A percentile compares a stretch with the other conserved stretches of the same genome.
These are phyloP conservation scores for Ardeotis arabs DNA, from an alignment of 2,113 vertebrate species.

Conservation along the genomic window DNA sequence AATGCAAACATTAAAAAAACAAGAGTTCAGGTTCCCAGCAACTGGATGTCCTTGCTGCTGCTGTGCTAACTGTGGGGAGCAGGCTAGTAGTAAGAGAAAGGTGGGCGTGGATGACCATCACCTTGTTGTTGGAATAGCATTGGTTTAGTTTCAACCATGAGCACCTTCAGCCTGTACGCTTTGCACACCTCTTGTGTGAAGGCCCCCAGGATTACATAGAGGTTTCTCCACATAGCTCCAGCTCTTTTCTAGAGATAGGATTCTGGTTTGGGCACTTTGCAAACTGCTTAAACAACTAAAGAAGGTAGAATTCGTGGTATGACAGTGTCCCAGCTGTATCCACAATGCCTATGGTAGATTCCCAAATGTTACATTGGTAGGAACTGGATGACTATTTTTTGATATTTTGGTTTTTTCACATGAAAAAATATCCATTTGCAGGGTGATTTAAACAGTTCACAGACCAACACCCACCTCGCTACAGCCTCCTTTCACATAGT, in stretches of 20 bases:
- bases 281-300: neutral
- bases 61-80: neutral
- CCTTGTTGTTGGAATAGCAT: neutral
- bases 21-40: neutral
- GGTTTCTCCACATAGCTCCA: neutral
- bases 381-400: neutral
- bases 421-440: neutral
- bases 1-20: neutral
- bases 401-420: neutral
- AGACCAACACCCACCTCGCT: fast-evolving
- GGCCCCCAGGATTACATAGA: neutral
- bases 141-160: neutral
- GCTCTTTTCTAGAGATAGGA: neutral
- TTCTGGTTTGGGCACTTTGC: neutral
- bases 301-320: neutral
- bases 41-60: neutral
- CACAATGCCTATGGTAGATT: neutral
- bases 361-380: neutral
- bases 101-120: neutral
- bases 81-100: neutral
- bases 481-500: neutral
- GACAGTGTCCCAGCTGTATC: neutral
- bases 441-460: neutral
- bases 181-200: neutral
- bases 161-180: neutral